These are phyloP conservation scores for Pholis gunnellus DNA, from an alignment of 2,113 vertebrate genomes.

Conservation along the genomic window DNA sequence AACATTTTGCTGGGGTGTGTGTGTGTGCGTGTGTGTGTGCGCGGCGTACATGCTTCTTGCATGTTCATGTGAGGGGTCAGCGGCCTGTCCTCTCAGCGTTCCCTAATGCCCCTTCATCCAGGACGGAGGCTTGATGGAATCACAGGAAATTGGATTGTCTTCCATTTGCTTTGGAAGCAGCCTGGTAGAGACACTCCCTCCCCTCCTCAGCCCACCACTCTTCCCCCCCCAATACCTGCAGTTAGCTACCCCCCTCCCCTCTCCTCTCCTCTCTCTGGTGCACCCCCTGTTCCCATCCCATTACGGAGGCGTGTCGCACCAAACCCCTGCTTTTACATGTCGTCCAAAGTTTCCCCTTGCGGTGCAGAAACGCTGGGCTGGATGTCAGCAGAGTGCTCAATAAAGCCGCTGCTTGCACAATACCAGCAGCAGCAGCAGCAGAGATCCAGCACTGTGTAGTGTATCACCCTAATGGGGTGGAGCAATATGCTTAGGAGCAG, in stretches of 20 bases:
- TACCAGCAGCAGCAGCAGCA: conserved; percentile 53
- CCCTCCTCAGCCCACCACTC: conserved; percentile 16
- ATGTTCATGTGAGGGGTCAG: conserved; percentile 87
- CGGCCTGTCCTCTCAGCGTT: conserved; percentile 85
- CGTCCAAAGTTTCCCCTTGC: conserved; percentile 90
- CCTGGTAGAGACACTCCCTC: conserved; percentile 75
- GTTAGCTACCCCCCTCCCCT: conserved; percentile 19
- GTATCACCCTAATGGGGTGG: conserved; percentile 74
- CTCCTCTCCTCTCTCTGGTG: conserved; percentile 29
- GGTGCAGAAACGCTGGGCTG: conserved; percentile 83
- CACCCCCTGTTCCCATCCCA: conserved; percentile 90
- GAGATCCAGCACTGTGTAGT: conserved; percentile 52
- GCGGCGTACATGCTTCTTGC: conserved; percentile 66
- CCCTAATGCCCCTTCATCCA: conserved; percentile 92
- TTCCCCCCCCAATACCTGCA: conserved; percentile 51
- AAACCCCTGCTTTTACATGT: conserved; percentile 90
- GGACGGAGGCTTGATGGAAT: conserved; percentile 92
- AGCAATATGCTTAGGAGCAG: conserved; percentile 78
- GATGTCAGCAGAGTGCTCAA: conserved; percentile 76
- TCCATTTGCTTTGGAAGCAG: conserved; percentile 96
- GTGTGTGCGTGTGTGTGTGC: conserved; percentile 26
- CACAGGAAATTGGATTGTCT: conserved; percentile 99
- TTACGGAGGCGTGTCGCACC: conserved; percentile 89
- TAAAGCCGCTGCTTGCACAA: conserved; percentile 73
- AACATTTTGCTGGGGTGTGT: conserved; percentile 3